Base-by-base conservation (phyloP, 37 sponge, comb jelly and placozoan species). In the Tethya wilhelma region DNA sequence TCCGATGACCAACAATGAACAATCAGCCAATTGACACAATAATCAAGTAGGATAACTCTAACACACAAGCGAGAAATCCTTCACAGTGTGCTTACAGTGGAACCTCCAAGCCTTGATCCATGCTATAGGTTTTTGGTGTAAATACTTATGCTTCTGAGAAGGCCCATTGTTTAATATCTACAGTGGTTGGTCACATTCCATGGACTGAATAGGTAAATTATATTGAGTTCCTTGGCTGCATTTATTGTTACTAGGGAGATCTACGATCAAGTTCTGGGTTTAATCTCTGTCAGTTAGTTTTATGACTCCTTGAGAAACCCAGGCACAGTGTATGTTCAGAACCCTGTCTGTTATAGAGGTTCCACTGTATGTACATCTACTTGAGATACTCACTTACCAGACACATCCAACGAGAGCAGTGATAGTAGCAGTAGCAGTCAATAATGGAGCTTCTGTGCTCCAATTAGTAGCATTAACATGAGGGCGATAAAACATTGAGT, bases 361-460 rank as follows among this genome's bases (percentile, higher is more conserved):
- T 19, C 9, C 14, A 19, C 9, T 14, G 14, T 19, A 19, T 49
- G 14, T 49, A 49, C 14, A 9, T 19, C 9, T 49, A 49, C 53
- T 19, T 9, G 37, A 9, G 26, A 12, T 14, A 28, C n/a, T n/a
- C 9, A 31, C 73, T 46, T 28, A 80, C 81, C 71, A 55, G 42
- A 69, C 40, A 5, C 70, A 28, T 70, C 81, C 81, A 59, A 43
- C 22, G 5, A 73, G 32, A 31, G 42, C 42, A 68, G 38, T 37
- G n/a, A 68, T n/a, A 29, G 85, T 84, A 32, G 68, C 77, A 2
- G 39, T 23, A 9, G 77, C 29, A 17, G 64, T 74, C 75, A 65
- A 66, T 22, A 30, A 36, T 9, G 83, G 74, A 19, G 73, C 83
- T 1, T 9, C 23, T 0, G 60, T 28, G 2, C 25, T 43, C 83